phyloP scores from a whole-genome alignment of 2,113 vertebrate species.

The Cochlearius cochlearius region DNA sequence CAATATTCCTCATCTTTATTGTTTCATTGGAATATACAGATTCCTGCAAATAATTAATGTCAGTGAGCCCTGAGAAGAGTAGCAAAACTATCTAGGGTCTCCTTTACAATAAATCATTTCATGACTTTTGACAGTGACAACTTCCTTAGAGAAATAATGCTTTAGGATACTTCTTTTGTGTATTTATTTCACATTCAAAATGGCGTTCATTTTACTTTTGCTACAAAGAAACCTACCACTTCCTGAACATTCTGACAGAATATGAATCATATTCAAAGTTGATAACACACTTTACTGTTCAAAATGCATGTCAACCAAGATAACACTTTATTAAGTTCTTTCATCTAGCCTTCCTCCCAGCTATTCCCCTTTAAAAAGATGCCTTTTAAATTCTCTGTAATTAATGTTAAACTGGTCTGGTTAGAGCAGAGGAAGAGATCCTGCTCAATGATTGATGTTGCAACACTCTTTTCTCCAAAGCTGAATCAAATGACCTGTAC shows the following conservation, averaged over 20 bases:
- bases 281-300: not conserved
- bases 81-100: not conserved
- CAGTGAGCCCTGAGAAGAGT: not conserved
- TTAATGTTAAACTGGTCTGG: not conserved
- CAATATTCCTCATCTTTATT: not conserved
- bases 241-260: not conserved
- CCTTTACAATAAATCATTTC: not conserved
- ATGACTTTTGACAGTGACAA: not conserved
- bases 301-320: not conserved
- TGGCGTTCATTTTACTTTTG: not conserved
- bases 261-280: not conserved
- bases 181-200: conserved; percentile 13
- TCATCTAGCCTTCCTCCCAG: not conserved
- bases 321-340: not conserved
- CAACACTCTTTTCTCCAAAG: not conserved
- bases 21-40: not conserved
- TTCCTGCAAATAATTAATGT: conserved; percentile 29
- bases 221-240: not conserved
- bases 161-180: not conserved
- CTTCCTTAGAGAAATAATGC: not conserved
- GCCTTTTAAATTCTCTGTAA: not conserved
- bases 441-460: not conserved
- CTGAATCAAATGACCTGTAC: not conserved
- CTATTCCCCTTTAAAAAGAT: not conserved
- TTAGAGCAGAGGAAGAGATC: not conserved